Conservation (phyloP, 2,113 vertebrate genomes). For the Siphamia tubifer region DNA sequence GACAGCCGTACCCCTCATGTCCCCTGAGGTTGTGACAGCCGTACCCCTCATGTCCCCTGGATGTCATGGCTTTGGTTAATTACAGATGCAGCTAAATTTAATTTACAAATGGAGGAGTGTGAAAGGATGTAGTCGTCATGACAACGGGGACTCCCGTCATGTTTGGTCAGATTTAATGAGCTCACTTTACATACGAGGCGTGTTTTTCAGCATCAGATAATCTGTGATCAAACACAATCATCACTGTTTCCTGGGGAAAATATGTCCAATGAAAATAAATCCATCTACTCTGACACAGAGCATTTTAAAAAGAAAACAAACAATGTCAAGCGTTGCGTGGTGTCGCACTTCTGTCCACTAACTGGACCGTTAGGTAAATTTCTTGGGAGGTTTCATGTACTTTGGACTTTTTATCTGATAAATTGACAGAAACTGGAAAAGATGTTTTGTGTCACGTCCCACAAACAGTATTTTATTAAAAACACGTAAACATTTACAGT, state of each 20-base stretch:
- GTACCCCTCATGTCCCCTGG: too few relatives aligned
- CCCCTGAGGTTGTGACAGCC: too few relatives aligned
- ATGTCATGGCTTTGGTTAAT: slow-evolving; percentile 47
- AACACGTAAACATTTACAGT: too few relatives aligned
- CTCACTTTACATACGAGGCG: background rate
- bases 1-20: background rate
- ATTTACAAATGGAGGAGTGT: slow-evolving; percentile 4
- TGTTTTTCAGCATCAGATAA: too few relatives aligned
- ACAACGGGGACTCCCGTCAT: slow-evolving; percentile 8
- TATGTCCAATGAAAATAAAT: background rate
- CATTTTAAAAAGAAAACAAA: background rate
- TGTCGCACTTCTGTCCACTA: background rate
- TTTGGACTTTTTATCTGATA: too few relatives aligned
- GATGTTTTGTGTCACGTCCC: background rate
- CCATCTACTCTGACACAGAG: too few relatives aligned
- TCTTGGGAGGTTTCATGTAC: background rate
- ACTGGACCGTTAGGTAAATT: background rate
- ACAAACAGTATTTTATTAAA: slow-evolving; percentile 16
- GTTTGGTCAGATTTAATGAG: slow-evolving; percentile 51
- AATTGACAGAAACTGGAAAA: background rate
- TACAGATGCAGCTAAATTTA: slow-evolving; percentile 42
- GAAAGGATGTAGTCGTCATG: background rate
- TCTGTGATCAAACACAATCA: slow-evolving; percentile 38
- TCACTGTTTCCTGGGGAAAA: background rate
- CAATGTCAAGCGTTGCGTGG: background rate